Conservation (phyloP, 2,888 invertebrate genomes). For the Lissonota sp. region DNA sequence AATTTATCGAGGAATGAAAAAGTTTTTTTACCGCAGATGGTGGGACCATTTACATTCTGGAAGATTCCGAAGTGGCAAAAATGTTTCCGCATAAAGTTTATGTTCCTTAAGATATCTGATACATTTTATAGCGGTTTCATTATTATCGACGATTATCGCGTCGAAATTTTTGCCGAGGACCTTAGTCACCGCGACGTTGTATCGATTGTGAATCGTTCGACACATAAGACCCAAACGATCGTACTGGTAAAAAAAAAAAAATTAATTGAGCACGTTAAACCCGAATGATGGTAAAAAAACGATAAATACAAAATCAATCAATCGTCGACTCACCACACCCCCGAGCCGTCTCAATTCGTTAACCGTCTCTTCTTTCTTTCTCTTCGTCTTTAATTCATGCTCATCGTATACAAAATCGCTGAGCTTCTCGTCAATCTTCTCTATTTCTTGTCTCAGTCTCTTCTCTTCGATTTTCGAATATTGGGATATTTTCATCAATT, state of each 20-base stretch:
- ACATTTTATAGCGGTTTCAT: constrained; percentile 95
- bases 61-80: constrained; percentile 95
- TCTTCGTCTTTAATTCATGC: constrained; percentile 94
- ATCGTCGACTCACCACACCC: constrained; percentile 88
- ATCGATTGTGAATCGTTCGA: constrained; percentile 97
- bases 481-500: constrained; percentile 92
- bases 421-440: constrained; percentile 93
- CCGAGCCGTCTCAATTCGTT: constrained; percentile 97
- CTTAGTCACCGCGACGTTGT: constrained; percentile 97
- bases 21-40: constrained; percentile 40
- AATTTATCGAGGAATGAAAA: background rate
- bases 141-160: constrained; percentile 98
- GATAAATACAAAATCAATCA: background rate
- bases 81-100: constrained; percentile 97
- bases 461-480: constrained; percentile 91
- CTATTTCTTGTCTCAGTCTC: constrained; percentile 91
- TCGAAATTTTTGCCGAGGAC: constrained; percentile 99
- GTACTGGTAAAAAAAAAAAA: constrained; percentile 85
- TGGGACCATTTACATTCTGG: background rate
- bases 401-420: constrained; percentile 97
- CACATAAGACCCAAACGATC: constrained; percentile 99
- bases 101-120: constrained; percentile 97
- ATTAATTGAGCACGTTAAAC: constrained; percentile 8
- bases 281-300: background rate
- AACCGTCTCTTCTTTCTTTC: constrained; percentile 97